phyloP scores from a whole-genome alignment of 2,888 invertebrate genomes.

The Crepidodera aurea region DNA sequence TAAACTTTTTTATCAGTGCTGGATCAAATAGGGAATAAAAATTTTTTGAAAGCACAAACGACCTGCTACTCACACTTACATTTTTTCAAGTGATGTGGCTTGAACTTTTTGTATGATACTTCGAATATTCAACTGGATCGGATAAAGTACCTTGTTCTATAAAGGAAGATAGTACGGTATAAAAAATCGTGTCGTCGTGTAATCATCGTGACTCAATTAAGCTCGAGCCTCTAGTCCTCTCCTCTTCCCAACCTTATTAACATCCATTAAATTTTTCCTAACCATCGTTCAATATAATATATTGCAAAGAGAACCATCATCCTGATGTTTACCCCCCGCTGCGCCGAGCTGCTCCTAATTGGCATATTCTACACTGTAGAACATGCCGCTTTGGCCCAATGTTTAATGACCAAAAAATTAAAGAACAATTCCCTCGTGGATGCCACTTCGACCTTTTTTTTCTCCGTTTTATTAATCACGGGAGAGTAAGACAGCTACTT shows the following conservation, averaged over 20 bases:
- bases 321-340: conserved; percentile 45
- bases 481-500: conserved; percentile 50
- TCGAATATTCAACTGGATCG: too few relatives aligned
- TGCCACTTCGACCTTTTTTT: conserved; percentile 32
- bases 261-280: conserved; percentile 51
- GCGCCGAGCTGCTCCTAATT: conserved; percentile 52
- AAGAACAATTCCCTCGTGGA: conserved; percentile 48
- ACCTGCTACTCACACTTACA: too few relatives aligned
- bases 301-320: conserved; percentile 44
- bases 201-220: conserved; percentile 49
- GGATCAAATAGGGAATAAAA: too few relatives aligned
- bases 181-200: conserved; percentile 18
- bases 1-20: too few relatives aligned
- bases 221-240: conserved; percentile 36
- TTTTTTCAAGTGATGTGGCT: too few relatives aligned
- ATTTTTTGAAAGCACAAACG: too few relatives aligned
- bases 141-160: too few relatives aligned
- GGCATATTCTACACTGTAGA: conserved; percentile 50
- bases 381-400: conserved; percentile 45
- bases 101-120: too few relatives aligned
- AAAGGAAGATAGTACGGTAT: neutral
- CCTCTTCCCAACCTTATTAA: conserved; percentile 46
- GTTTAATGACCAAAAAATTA: conserved; percentile 54
- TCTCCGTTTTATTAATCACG: conserved; percentile 53
- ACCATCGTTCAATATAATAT: conserved; percentile 42